Evolutionary conservation across 2,113 vertebrate genomes (phyloP), one percentile per base, ranked within the genome.

Genomic region (Clupea harengus): DNA sequence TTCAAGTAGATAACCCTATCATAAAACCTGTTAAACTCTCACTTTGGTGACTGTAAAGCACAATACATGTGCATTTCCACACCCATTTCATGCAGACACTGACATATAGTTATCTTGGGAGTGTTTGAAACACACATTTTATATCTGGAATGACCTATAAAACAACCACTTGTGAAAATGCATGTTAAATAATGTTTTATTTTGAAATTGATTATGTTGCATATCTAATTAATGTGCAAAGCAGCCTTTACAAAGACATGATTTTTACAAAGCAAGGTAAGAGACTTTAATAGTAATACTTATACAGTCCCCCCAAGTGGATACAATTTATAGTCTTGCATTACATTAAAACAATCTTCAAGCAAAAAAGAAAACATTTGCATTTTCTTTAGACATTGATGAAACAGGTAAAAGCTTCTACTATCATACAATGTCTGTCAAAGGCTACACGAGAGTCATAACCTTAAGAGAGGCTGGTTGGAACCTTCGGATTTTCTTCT

Each of bases 401-500:
- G 85, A 86, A 85, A 86, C 64, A 87, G 64, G 0, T 83, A 90
- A 89, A 86, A 86, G 88, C 88, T 91, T 6, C 87, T 0, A 45
- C 47, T 82, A 82, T 88, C 81, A 86, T 81, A 83, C 10, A 47
- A 32, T 11, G 39, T 25, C 47, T 50, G 45, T 32, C 20, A 78
- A 6, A 25, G 85, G 45, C 90, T 95, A 99, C 89, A 99, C 97
- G 92, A 96, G 95, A 88, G 98, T 99, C 97, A 99, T 99, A 92
- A 99, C 96, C 92, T 97, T 98, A 87, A 99, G 92, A 0, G 97
- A 93, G 0, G 96, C 94, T 0, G 97, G 97, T 9, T 98, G 97
- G 93, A 98, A 99, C 88, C 97, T 94, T 39, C 97, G 95, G 81
- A 99, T 98, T 93, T 97, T 99, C 90, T 97, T 99, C 92, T 97